Percentiles rank a stretch among this genome's conserved stretches.
Conservation (phyloP, 1,140 invertebrate species). For the Laupala kohalensis region DNA sequence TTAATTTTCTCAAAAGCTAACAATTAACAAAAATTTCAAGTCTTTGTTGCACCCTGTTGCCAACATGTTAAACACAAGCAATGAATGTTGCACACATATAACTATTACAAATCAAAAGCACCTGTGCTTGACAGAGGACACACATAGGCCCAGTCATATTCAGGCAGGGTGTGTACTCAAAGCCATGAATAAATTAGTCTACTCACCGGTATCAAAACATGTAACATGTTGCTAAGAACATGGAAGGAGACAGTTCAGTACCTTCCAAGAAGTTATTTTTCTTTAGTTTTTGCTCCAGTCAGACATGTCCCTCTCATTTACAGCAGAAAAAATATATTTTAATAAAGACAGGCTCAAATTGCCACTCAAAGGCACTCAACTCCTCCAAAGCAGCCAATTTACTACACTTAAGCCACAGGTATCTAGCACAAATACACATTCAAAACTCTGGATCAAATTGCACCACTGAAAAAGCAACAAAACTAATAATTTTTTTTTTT, state of each 20-base stretch:
- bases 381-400: background rate
- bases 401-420: background rate
- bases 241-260: too few species aligned
- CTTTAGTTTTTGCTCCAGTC: too few species aligned
- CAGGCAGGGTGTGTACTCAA: background rate
- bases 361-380: background rate
- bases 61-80: background rate
- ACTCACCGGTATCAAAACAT: too few species aligned
- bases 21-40: background rate
- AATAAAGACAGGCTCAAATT: background rate
- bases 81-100: background rate
- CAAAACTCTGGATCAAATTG: background rate
- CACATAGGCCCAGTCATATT: background rate
- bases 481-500: too few species aligned
- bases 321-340: background rate
- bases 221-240: too few species aligned
- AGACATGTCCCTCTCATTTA: too few species aligned
- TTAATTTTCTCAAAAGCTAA: background rate
- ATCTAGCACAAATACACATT: background rate
- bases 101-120: background rate
- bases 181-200: too few species aligned
- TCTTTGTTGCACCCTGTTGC: background rate
- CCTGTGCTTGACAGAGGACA: background rate
- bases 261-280: too few species aligned
- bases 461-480: background rate